phyloP scores from a whole-genome alignment of 2,113 vertebrate species.

The Dromaius novaehollandiae region DNA sequence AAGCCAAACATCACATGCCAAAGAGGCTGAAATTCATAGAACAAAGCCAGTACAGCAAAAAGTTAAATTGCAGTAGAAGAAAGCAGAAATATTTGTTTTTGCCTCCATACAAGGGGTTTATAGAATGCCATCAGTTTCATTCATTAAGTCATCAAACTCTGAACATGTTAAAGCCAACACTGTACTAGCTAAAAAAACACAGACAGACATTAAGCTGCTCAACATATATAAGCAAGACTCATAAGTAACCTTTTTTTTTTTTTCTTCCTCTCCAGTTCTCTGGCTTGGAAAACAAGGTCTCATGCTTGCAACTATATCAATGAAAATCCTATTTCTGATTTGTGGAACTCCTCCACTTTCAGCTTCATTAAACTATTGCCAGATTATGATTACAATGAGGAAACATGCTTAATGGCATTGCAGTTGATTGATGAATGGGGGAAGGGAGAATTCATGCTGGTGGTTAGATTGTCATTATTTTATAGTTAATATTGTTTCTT shows the following conservation, averaged over 20 bases:
- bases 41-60: neutral
- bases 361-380: slow-evolving; percentile 47
- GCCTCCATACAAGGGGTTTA: neutral
- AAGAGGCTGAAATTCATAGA: neutral
- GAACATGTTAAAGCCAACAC: neutral
- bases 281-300: neutral
- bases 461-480: slow-evolving; percentile 38
- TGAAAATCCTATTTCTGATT: slow-evolving; percentile 21
- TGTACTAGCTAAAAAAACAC: neutral
- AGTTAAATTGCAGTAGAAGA: neutral
- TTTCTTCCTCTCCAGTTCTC: neutral
- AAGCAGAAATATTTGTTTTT: neutral
- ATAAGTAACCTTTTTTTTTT: neutral
- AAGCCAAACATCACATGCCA: neutral
- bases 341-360: slow-evolving; percentile 39
- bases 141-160: neutral
- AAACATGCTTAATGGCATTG: neutral
- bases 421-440: neutral
- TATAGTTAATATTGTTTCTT: slow-evolving; percentile 40
- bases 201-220: neutral
- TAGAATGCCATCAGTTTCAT: neutral
- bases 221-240: neutral
- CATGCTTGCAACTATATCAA: neutral
- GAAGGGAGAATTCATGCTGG: neutral
- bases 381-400: slow-evolving; percentile 4